These are phyloP conservation scores for Crotalus horridus DNA, from an alignment of 2,113 vertebrate species.

Conservation along the genomic window DNA sequence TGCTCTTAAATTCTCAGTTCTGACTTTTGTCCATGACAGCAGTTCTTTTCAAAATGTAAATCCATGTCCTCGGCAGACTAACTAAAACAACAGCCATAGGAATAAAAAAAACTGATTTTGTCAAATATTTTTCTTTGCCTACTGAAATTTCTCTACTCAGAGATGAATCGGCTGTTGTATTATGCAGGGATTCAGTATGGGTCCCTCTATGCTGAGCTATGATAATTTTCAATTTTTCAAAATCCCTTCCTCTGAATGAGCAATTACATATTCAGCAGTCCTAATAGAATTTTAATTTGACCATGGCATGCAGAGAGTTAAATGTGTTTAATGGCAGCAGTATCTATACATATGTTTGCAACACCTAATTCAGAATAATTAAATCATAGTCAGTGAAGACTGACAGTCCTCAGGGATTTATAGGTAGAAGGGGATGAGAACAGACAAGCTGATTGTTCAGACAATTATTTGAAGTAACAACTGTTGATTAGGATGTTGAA, in stretches of 20 bases:
- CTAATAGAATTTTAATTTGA: not conserved
- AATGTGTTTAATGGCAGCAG: constrained; percentile 6
- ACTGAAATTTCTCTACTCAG: not conserved
- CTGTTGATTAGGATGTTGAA: not conserved
- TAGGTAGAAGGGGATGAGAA: not conserved
- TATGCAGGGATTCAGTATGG: not conserved
- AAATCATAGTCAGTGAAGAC: constrained; percentile 3
- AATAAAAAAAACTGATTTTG: not conserved
- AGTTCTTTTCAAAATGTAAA: not conserved
- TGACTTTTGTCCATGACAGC: not conserved
- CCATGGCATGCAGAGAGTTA: not conserved
- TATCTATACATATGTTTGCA: not conserved
- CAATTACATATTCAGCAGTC: not conserved
- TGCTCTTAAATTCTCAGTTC: not conserved
- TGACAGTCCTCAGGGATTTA: not conserved
- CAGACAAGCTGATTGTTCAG: constrained; percentile 1
- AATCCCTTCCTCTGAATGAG: not conserved
- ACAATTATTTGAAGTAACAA: not conserved
- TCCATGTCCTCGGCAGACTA: not conserved
- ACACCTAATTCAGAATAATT: not conserved
- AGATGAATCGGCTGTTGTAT: not conserved
- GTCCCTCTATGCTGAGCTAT: not conserved
- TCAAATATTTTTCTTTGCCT: not conserved
- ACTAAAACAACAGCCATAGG: not conserved
- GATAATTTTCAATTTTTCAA: not conserved